Conservation (phyloP, 2,113 vertebrate species). For the Cervus canadensis region DNA sequence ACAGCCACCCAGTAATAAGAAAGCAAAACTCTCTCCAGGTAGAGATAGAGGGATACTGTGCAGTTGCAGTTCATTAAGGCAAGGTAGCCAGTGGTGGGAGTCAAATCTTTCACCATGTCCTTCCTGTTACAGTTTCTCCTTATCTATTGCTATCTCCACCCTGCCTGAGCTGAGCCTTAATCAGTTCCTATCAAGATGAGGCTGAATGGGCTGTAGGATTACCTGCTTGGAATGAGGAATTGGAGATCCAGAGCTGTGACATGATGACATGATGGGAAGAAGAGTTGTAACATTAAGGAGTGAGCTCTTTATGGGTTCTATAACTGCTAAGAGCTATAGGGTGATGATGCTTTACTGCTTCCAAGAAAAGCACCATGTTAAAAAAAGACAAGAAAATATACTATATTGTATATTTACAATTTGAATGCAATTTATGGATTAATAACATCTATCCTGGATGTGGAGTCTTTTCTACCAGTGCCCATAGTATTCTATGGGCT, state of each 20-base stretch:
- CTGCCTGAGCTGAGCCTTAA: slow-evolving; percentile 48
- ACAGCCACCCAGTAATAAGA: not conserved
- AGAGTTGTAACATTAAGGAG: not conserved
- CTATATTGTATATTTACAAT: slow-evolving; percentile 55
- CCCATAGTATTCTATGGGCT: slow-evolving; percentile 16
- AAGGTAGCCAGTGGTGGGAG: not conserved
- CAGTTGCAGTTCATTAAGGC: not conserved
- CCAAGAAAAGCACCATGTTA: slow-evolving; percentile 52
- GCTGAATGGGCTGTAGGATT: not conserved
- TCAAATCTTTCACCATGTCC: not conserved
- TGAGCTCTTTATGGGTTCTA: not conserved
- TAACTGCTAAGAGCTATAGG: not conserved
- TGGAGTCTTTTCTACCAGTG: slow-evolving; percentile 71
- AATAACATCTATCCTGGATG: slow-evolving; percentile 46
- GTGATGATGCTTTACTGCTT: slow-evolving; percentile 51
- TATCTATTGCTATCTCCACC: slow-evolving; percentile 42
- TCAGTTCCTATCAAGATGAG: not conserved
- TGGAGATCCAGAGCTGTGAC: slow-evolving; percentile 20
- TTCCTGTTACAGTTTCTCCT: not conserved
- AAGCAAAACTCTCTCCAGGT: not conserved
- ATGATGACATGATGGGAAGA: not conserved
- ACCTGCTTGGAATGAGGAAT: slow-evolving; percentile 42
- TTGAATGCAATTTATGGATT: slow-evolving; percentile 14
- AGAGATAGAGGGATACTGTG: not conserved
- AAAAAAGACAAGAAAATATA: slow-evolving; percentile 29